These are phyloP conservation scores for Chrysodeixis includens DNA, from an alignment of 2,888 invertebrate genomes.

Conservation along the genomic window DNA sequence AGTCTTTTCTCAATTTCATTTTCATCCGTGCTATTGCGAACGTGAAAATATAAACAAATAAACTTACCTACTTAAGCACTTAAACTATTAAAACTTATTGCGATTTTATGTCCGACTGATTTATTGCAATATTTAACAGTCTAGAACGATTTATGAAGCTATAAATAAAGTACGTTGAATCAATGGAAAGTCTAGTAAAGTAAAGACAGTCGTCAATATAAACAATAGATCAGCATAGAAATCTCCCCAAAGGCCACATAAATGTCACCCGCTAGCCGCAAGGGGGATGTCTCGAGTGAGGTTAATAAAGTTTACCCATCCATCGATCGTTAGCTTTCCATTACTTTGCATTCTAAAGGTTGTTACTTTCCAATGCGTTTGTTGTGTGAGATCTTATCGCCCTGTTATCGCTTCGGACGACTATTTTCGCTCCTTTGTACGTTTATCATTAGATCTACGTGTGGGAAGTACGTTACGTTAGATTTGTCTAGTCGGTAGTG, in stretches of 20 bases:
- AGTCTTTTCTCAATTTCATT: no score
- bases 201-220: conserved; percentile 49
- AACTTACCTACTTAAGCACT: neutral
- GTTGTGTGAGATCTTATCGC: conserved; percentile 71
- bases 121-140: neutral
- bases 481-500: conserved; percentile 41
- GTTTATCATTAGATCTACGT: conserved; percentile 69
- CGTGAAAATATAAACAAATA: neutral
- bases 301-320: conserved; percentile 64
- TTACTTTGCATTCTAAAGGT: conserved; percentile 76
- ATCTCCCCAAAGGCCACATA: conserved; percentile 49
- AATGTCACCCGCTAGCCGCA: conserved; percentile 50
- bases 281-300: conserved; percentile 56
- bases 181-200: conserved; percentile 36
- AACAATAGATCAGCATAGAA: conserved; percentile 57
- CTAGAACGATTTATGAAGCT: neutral
- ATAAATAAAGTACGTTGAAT: neutral
- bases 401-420: conserved; percentile 70
- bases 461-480: conserved; percentile 68
- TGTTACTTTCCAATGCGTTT: conserved; percentile 78
- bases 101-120: neutral
- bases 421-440: conserved; percentile 77
- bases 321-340: conserved; percentile 71
- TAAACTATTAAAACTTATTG: neutral
- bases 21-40: neutral